These are phyloP conservation scores for Caenorhabditis doughertyi DNA, from an alignment of 2,888 invertebrate genomes.

Conservation along the genomic window DNA sequence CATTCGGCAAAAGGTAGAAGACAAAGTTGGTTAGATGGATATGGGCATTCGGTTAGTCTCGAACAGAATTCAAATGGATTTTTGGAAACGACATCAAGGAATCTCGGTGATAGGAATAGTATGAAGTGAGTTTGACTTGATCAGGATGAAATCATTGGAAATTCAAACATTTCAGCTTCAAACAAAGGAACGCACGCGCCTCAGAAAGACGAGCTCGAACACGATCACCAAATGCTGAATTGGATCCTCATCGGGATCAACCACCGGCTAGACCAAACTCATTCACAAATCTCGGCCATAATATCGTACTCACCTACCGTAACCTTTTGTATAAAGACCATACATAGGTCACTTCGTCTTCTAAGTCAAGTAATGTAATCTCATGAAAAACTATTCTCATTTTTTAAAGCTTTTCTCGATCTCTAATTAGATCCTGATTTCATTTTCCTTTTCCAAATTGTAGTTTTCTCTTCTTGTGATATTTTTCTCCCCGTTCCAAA, in stretches of 20 bases:
- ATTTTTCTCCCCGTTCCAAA: neutral
- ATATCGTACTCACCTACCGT: slow-evolving; percentile 78
- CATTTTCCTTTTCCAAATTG: neutral
- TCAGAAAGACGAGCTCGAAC: slow-evolving; percentile 77
- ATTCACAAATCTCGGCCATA: slow-evolving; percentile 82
- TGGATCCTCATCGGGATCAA: slow-evolving; percentile 53
- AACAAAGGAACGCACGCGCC: slow-evolving; percentile 57
- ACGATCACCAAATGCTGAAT: slow-evolving; percentile 75
- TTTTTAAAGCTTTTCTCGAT: neutral
- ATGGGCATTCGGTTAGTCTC: slow-evolving; percentile 69
- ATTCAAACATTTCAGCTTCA: slow-evolving; percentile 60
- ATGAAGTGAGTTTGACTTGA: slow-evolving; percentile 27
- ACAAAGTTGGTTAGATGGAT: slow-evolving; percentile 81
- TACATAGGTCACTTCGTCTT: slow-evolving; percentile 4
- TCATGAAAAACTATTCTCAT: neutral
- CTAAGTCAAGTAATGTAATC: neutral
- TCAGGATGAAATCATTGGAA: neutral
- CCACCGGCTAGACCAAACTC: slow-evolving; percentile 79
- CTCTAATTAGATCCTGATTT: slow-evolving; percentile 5
- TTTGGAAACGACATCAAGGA: slow-evolving; percentile 53
- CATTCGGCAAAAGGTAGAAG: slow-evolving; percentile 72
- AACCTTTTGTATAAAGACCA: slow-evolving; percentile 72
- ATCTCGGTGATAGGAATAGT: slow-evolving; percentile 36
- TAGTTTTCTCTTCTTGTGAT: slow-evolving; percentile 24
- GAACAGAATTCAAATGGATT: slow-evolving; percentile 67